Evolutionary conservation across 1,140 invertebrate species (phyloP).

Genomic region (Paraescarpia echinospica): DNA sequence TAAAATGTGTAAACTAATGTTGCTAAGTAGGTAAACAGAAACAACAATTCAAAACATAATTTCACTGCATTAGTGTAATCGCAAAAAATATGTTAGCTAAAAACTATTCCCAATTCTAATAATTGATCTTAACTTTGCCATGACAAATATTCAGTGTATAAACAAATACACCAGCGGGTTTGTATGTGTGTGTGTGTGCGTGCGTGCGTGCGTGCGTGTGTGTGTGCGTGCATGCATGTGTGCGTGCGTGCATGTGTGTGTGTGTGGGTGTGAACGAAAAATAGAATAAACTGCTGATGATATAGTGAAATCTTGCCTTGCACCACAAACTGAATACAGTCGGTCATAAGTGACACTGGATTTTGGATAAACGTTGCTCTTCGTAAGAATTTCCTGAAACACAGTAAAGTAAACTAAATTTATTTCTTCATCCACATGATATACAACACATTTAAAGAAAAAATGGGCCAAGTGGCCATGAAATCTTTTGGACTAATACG

Average conservation of each 20-base stretch:
- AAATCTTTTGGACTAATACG: too few relatives aligned
- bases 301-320: background rate
- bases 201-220: background rate
- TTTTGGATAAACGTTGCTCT: constrained; percentile 16
- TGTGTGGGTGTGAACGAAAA: background rate
- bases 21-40: background rate
- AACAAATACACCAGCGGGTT: too few relatives aligned
- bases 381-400: constrained; percentile 17
- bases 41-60: background rate
- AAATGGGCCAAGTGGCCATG: too few relatives aligned
- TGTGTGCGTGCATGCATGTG: background rate
- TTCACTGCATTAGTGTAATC: background rate
- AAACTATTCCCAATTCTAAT: background rate
- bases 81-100: too few relatives aligned
- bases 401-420: too few relatives aligned
- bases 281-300: background rate
- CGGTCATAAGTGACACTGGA: background rate
- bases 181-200: background rate
- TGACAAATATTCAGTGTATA: background rate
- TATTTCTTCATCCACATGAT: too few relatives aligned
- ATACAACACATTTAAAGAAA: too few relatives aligned
- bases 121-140: background rate
- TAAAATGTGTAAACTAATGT: background rate
- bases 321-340: constrained; percentile 13
- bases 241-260: background rate